phyloP scores from a whole-genome alignment of 2,888 invertebrate species.

The Miltochrista miniata region DNA sequence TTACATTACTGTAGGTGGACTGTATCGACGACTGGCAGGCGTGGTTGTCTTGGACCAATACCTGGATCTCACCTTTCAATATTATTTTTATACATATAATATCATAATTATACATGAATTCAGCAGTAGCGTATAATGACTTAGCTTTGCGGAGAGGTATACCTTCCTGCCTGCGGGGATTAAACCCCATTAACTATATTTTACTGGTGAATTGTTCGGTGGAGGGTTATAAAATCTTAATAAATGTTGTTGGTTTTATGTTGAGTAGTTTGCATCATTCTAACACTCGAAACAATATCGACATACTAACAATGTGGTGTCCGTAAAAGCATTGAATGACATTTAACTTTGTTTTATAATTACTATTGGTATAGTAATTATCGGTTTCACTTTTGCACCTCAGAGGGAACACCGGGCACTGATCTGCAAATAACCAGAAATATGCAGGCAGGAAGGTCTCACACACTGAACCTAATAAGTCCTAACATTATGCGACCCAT shows the following conservation, averaged over 20 bases:
- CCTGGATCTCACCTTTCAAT: too few relatives aligned
- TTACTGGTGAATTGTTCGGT: conserved; percentile 62
- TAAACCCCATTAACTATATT: conserved; percentile 74
- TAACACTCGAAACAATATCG: conserved; percentile 58
- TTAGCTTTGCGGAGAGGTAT: conserved; percentile 83
- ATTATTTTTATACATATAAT: conserved; percentile 26
- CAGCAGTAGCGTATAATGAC: conserved; percentile 73
- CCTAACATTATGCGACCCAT: conserved; percentile 69
- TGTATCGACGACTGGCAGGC: too few relatives aligned
- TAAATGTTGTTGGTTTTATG: conserved; percentile 46
- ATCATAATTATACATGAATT: conserved; percentile 36
- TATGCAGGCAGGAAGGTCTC: conserved; percentile 88
- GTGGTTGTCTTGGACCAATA: too few relatives aligned
- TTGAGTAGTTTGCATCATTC: conserved; percentile 61
- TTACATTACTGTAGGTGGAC: too few relatives aligned
- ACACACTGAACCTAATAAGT: conserved; percentile 72
- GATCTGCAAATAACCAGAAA: conserved; percentile 79
- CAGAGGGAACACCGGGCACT: conserved; percentile 81
- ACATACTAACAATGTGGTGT: conserved; percentile 56
- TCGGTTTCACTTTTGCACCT: conserved; percentile 82
- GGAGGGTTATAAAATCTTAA: conserved; percentile 64
- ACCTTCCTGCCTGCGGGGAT: conserved; percentile 84
- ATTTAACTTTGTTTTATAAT: conserved; percentile 42
- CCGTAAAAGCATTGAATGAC: conserved; percentile 37
- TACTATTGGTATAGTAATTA: conserved; percentile 61